These are phyloP conservation scores for Hippotragus niger DNA, from an alignment of 2,113 vertebrate species.

Conservation along the genomic window DNA sequence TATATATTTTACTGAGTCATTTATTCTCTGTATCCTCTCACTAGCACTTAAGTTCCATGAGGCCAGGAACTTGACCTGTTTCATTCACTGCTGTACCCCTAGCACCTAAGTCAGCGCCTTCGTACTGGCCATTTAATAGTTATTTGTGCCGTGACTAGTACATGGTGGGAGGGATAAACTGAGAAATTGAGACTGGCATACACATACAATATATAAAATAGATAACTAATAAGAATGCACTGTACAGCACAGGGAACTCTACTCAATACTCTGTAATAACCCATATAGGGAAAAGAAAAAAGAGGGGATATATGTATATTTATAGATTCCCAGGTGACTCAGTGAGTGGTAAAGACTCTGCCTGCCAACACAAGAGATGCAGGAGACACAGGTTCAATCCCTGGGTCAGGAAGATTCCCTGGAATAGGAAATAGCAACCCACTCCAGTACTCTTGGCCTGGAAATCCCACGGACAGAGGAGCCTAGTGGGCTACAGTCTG, in stretches of 20 bases:
- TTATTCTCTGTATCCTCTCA: not conserved
- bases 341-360: not conserved
- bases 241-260: not conserved
- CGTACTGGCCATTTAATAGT: not conserved
- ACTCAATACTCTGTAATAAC: not conserved
- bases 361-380: not conserved
- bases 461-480: not conserved
- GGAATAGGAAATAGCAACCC: not conserved
- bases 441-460: not conserved
- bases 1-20: not conserved
- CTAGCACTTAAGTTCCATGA: not conserved
- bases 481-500: not conserved
- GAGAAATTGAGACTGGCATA: not conserved
- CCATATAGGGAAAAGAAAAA: not conserved
- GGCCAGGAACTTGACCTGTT: not conserved
- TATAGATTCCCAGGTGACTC: not conserved
- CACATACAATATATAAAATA: not conserved
- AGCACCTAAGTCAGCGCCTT: not conserved
- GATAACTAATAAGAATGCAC: not conserved
- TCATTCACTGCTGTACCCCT: not conserved
- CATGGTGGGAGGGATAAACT: not conserved
- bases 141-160: not conserved
- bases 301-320: not conserved
- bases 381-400: not conserved
- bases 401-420: not conserved